Conservation (phyloP, 64 coral and sea anemone genomes). For the Orbicella faveolata region DNA sequence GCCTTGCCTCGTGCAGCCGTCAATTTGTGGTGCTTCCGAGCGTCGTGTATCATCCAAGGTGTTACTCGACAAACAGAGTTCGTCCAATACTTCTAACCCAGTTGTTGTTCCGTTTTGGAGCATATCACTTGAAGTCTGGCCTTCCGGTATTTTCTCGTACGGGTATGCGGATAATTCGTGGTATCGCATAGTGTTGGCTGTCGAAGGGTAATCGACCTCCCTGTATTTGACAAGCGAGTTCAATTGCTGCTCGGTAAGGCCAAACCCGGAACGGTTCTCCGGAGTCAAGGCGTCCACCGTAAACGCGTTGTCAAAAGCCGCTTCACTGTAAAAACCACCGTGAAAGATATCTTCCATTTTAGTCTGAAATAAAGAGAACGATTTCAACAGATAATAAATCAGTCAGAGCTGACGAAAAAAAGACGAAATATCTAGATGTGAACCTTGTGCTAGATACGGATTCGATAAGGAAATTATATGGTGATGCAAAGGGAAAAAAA, state of each 20-base stretch:
- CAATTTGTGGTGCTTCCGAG: background rate
- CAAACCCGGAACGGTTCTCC: background rate
- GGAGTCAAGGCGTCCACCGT: background rate
- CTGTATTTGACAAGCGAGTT: constrained; percentile 27
- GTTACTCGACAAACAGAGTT: constrained; percentile 20
- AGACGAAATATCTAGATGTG: background rate
- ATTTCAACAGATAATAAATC: background rate
- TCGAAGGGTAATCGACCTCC: background rate
- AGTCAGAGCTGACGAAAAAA: background rate
- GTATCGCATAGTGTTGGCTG: background rate
- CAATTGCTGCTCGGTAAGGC: background rate
- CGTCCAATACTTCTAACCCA: constrained; percentile 21
- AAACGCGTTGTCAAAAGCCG: constrained; percentile 8
- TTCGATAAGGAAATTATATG: background rate
- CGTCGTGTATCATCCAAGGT: constrained; percentile 38
- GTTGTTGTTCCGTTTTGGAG: constrained; percentile 18
- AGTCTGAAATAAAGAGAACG: background rate
- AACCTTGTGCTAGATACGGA: background rate
- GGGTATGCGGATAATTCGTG: background rate
- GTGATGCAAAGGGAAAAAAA: background rate
- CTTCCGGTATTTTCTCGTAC: background rate
- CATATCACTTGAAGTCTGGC: background rate
- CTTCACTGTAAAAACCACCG: background rate
- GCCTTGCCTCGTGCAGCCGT: constrained; percentile 17
- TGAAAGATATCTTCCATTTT: constrained; percentile 26